Evolutionary conservation across 1,140 invertebrate species (phyloP), one percentile per base, ranked within the genome.

Genomic region (Drosophila hydei): DNA sequence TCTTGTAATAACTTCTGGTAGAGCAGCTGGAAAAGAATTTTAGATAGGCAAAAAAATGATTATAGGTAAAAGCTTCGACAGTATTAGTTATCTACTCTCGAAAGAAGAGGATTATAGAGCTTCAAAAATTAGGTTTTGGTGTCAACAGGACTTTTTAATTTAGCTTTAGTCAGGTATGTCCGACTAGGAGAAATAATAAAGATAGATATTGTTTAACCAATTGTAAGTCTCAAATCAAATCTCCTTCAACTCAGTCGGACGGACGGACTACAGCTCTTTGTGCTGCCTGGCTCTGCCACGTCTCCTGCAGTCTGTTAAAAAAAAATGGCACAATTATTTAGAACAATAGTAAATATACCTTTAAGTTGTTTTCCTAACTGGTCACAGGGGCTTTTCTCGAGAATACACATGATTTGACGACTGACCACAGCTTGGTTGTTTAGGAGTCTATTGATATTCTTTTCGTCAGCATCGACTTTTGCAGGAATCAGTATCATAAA

Each of bases 1-100:
- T 54, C 92, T 91, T 50, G 92, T 91, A 68, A 93, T 93, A 33
- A 93, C 92, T 90, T 93, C 92, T 0, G 92, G 92, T 8, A 93
- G 80, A 48, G 92, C 92, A 88, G 91, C 92, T 93, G 79, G n/a
- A 76, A 92, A 87, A 75, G 27, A 68, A 56, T n/a, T n/a, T n/a
- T n/a, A n/a, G n/a, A n/a, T n/a, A n/a, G n/a, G n/a, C n/a, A n/a
- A n/a, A n/a, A n/a, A n/a, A n/a, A n/a, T n/a, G n/a, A n/a, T n/a
- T n/a, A n/a, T 48, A 4, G 30, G 6, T 33, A 33, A 33, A 1
- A 33, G 30, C 6, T 33, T 33, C 6, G 30, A 8, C 6, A 33
- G 1, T 8, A 33, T 33, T 1, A 6, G 6, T 33, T 33, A 33
- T 33, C 30, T 4, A 30, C 27, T 30, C n/a, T n/a, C n/a, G n/a